Conservation (phyloP, 2,113 vertebrate species). For the Vombatus ursinus region DNA sequence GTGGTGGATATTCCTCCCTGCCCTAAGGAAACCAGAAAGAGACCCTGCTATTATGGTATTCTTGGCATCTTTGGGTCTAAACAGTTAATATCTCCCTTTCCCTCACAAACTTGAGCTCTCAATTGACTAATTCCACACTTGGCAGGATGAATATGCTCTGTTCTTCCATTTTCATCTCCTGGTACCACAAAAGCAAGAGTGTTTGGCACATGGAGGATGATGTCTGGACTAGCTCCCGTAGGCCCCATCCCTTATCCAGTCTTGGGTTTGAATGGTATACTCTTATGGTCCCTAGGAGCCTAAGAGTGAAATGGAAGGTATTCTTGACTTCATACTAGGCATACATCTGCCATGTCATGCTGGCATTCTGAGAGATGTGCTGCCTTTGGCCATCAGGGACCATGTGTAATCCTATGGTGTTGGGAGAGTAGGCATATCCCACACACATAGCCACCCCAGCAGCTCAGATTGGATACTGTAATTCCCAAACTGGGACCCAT, state of each 20-base stretch:
- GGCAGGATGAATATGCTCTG: not conserved
- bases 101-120: not conserved
- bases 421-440: not conserved
- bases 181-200: slow-evolving; percentile 66
- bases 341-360: not conserved
- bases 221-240: not conserved
- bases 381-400: not conserved
- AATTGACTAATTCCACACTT: not conserved
- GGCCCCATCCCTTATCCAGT: not conserved
- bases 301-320: not conserved
- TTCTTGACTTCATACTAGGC: not conserved
- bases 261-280: not conserved
- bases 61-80: not conserved
- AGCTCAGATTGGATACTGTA: not conserved
- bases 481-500: not conserved
- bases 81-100: not conserved
- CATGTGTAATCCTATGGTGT: not conserved
- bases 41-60: not conserved
- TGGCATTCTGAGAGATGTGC: not conserved
- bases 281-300: not conserved
- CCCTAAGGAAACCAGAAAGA: not conserved
- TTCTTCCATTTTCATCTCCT: slow-evolving; percentile 47
- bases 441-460: not conserved
- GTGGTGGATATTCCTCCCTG: not conserved
- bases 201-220: slow-evolving; percentile 33